Percentiles rank a stretch among this genome's conserved stretches.
These are phyloP conservation scores for Holotrichia oblita DNA, from an alignment of 1,140 invertebrate species.

Conservation along the genomic window DNA sequence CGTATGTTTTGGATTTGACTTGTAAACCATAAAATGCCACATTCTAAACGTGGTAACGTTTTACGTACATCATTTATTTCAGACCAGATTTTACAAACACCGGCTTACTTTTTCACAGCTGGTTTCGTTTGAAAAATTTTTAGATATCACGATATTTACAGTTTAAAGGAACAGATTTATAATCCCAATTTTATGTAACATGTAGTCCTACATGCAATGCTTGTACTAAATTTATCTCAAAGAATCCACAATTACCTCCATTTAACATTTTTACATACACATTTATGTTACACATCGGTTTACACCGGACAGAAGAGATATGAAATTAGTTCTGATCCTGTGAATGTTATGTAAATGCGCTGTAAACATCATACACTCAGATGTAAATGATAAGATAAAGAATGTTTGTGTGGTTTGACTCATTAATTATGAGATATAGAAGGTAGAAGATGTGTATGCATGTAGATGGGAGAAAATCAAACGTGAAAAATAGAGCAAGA, in stretches of 20 bases:
- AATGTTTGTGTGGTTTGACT: background rate
- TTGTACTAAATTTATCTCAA: background rate
- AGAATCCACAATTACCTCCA: background rate
- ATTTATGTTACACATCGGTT: background rate
- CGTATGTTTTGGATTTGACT: too few relatives aligned
- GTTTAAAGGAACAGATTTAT: background rate
- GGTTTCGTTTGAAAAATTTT: background rate
- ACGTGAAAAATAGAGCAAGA: background rate
- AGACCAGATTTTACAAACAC: too few relatives aligned
- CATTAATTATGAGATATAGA: conserved; percentile 13
- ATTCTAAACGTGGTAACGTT: too few relatives aligned
- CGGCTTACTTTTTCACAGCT: too few relatives aligned
- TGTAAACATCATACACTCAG: background rate
- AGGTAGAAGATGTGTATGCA: background rate
- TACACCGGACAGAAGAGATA: background rate
- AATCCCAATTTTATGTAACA: background rate
- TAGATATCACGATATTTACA: background rate
- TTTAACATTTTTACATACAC: conserved; percentile 6
- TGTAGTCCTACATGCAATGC: background rate
- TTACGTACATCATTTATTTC: too few relatives aligned
- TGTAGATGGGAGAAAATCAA: background rate
- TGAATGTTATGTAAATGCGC: background rate
- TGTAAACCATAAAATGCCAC: too few relatives aligned
- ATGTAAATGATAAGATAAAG: conserved; percentile 6
- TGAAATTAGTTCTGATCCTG: background rate